Percentiles rank a stretch among this genome's conserved stretches.
Evolutionary conservation across 2,113 vertebrate genomes (phyloP).

Genomic region (Eudyptes chrysolophus): DNA sequence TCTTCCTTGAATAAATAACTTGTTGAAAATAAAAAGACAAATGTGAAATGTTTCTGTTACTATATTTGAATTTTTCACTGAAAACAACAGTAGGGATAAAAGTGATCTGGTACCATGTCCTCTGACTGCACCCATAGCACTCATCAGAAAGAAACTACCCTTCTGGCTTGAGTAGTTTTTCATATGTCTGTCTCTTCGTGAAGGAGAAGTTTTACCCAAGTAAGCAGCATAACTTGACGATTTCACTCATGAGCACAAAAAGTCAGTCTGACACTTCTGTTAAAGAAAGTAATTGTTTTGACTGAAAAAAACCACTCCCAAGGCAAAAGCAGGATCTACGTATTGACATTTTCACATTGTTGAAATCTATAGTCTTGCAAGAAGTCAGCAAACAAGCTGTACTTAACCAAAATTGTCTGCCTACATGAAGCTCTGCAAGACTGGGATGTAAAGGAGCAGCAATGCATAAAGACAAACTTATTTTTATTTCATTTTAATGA

Average conservation of each 20-base stretch:
- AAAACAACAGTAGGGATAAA: neutral
- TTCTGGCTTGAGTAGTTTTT: neutral
- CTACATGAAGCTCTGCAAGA: neutral
- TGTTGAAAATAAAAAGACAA: neutral
- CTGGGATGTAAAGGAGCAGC: neutral
- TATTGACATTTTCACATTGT: slow-evolving; percentile 16
- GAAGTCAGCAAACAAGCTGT: slow-evolving; percentile 13
- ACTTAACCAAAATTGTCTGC: neutral
- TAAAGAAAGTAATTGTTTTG: neutral
- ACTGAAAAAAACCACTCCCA: neutral
- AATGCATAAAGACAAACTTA: neutral
- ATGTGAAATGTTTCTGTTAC: neutral
- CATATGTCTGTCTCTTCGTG: neutral
- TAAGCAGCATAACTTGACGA: neutral
- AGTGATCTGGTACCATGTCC: neutral
- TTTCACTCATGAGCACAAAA: neutral
- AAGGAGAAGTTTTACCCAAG: neutral
- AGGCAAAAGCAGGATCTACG: neutral
- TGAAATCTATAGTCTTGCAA: neutral
- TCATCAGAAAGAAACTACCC: neutral
- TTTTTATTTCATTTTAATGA: neutral
- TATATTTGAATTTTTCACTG: neutral
- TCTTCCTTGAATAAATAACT: neutral
- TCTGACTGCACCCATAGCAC: neutral
- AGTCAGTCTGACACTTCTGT: neutral